These are phyloP conservation scores for Todiramphus saurophagus DNA, from an alignment of 2,113 vertebrate genomes.

Conservation along the genomic window DNA sequence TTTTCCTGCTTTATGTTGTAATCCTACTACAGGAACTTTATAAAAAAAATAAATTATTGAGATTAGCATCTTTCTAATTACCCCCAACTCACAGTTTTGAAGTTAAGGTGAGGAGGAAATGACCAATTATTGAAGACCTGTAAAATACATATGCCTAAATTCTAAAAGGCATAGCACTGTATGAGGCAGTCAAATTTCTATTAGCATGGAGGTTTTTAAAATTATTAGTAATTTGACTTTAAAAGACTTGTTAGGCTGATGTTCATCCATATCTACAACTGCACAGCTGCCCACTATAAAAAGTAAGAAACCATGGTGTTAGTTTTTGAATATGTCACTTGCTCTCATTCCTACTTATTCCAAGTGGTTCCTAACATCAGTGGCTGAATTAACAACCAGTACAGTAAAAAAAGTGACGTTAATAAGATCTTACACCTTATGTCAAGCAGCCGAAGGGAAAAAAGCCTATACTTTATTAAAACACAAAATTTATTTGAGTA, in stretches of 20 bases:
- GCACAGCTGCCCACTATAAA: not conserved
- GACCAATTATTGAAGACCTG: not conserved
- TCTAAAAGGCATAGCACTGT: not conserved
- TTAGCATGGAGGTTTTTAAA: not conserved
- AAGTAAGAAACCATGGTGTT: no score
- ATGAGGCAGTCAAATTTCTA: not conserved
- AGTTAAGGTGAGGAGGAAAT: not conserved
- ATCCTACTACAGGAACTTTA: not conserved
- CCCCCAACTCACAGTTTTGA: not conserved
- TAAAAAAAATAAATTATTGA: fast-evolving
- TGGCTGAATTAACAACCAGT: not conserved
- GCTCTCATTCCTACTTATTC: not conserved
- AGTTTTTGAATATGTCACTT: not conserved
- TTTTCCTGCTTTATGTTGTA: not conserved
- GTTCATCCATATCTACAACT: not conserved
- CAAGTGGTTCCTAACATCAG: not conserved
- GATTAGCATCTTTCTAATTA: not conserved
- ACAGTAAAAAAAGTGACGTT: not conserved
- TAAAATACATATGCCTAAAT: not conserved
- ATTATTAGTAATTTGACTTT: not conserved
- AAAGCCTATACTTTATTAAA: not conserved
- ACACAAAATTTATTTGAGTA: not conserved
- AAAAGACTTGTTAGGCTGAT: not conserved
- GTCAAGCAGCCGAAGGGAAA: not conserved
- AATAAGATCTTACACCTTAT: not conserved